Conservation (phyloP, 2,797 vertebrate genomes). For the Micromesistius poutassou region DNA sequence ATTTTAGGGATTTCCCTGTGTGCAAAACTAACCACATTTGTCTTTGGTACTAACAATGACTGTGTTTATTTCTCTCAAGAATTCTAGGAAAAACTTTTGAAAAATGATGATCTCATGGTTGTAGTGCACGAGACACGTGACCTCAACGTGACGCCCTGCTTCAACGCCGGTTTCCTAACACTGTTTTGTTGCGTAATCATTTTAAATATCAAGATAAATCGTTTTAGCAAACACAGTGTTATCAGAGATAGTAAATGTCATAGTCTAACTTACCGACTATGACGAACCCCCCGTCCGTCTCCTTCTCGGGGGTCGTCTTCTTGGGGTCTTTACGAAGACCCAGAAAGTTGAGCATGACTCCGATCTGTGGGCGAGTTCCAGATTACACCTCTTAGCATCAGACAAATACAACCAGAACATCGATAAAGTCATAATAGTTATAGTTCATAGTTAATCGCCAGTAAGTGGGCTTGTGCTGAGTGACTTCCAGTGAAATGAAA, state of each 20-base stretch:
- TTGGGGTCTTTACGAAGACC: conserved; percentile 85
- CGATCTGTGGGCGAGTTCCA: conserved; percentile 12
- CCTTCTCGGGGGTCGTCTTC: conserved; percentile 75
- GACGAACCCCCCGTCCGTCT: conserved; percentile 89
- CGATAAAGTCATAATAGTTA: background rate
- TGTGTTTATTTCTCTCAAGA: background rate
- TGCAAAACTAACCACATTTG: background rate
- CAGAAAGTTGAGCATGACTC: conserved; percentile 84
- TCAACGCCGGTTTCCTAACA: background rate
- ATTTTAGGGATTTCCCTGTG: background rate
- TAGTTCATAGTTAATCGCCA: background rate
- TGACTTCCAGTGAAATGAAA: background rate
- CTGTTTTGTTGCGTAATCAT: background rate
- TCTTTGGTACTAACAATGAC: background rate
- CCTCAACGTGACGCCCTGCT: background rate
- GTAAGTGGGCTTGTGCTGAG: background rate
- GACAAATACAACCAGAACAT: background rate
- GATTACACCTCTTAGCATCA: background rate
- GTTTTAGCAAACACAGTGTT: background rate
- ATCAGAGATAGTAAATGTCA: background rate
- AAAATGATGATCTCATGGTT: background rate
- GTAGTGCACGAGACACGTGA: background rate
- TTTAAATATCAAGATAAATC: background rate
- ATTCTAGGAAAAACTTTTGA: background rate
- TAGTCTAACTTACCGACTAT: conserved; percentile 80